phyloP scores from a whole-genome alignment of 2,888 invertebrate genomes.

The Margaritifera margaritifera region DNA sequence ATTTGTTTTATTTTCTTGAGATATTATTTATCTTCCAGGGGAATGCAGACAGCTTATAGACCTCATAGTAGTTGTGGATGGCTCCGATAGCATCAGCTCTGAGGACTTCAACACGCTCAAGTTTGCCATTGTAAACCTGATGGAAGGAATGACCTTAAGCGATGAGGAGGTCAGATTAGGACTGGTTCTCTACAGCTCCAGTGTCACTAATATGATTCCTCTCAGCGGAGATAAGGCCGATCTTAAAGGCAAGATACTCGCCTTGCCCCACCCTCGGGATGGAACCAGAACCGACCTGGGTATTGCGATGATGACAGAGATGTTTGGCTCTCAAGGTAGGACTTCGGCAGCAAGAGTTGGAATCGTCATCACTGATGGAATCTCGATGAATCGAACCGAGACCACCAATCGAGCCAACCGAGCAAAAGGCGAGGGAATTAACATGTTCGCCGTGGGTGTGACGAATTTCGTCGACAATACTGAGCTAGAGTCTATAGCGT shows the following conservation, averaged over 20 bases:
- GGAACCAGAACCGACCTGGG: conserved; percentile 35
- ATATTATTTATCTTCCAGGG: conserved; percentile 11
- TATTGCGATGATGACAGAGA: conserved; percentile 25
- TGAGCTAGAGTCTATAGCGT: conserved; percentile 30
- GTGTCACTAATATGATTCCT: conserved; percentile 19
- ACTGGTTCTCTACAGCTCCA: conserved; percentile 28
- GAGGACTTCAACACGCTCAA: conserved; percentile 25
- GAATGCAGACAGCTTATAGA: conserved; percentile 26
- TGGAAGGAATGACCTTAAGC: conserved; percentile 19
- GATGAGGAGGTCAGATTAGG: conserved; percentile 31
- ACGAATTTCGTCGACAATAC: conserved; percentile 17
- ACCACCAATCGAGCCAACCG: conserved; percentile 18
- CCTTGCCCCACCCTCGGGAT: conserved; percentile 28
- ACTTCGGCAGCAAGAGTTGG: conserved; percentile 22
- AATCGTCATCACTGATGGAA: conserved; percentile 40
- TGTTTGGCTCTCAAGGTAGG: conserved; percentile 22
- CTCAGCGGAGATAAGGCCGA: conserved; percentile 20
- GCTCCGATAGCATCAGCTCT: conserved; percentile 32
- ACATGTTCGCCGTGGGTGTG: conserved; percentile 35
- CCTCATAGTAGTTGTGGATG: conserved; percentile 32
- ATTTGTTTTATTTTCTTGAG: not conserved
- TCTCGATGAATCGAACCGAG: conserved; percentile 21
- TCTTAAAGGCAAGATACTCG: conserved; percentile 14
- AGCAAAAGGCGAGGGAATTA: conserved; percentile 18
- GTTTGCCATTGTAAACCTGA: conserved; percentile 21